Evolutionary conservation across 2,888 invertebrate genomes (phyloP).

Genomic region (Lasioglossum oenotherae): DNA sequence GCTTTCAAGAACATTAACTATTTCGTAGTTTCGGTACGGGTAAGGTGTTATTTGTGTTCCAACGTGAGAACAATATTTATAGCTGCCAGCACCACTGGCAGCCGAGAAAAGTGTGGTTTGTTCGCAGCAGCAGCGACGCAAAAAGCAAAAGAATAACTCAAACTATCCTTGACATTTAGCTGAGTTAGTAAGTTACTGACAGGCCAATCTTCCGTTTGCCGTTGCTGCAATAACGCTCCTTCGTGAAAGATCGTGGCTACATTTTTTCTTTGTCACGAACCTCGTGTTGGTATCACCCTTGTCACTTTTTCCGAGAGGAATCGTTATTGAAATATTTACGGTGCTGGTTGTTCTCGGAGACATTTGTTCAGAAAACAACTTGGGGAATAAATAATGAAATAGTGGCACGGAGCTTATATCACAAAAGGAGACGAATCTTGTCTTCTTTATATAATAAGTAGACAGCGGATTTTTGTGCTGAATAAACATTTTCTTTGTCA

Average conservation of each 20-base stretch:
- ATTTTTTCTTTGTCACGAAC: conserved; percentile 26
- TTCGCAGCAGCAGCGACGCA: conserved; percentile 31
- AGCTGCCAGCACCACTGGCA: not conserved
- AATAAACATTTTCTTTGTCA: no score
- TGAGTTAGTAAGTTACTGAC: conserved; percentile 49
- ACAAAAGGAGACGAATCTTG: not conserved
- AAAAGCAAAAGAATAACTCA: conserved; percentile 58
- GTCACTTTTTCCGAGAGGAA: not conserved
- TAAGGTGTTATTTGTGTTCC: conserved; percentile 17
- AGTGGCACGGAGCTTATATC: not conserved
- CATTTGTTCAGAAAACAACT: not conserved
- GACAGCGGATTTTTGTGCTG: no score
- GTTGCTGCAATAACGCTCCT: conserved; percentile 51
- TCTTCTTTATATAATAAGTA: not conserved
- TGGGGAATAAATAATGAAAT: not conserved
- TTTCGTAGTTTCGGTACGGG: not conserved
- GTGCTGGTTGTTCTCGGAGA: not conserved
- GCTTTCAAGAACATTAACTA: not conserved
- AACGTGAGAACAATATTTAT: conserved; percentile 37
- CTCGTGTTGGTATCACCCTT: conserved; percentile 15
- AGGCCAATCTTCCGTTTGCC: conserved; percentile 58
- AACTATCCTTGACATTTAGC: conserved; percentile 62
- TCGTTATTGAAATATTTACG: not conserved
- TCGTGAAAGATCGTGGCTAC: conserved; percentile 51
- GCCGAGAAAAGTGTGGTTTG: conserved; percentile 40